A percentile compares a stretch with the other conserved stretches of the same genome.
Evolutionary conservation across 2,888 invertebrate species (phyloP).

Genomic region (Artemia sinica): DNA sequence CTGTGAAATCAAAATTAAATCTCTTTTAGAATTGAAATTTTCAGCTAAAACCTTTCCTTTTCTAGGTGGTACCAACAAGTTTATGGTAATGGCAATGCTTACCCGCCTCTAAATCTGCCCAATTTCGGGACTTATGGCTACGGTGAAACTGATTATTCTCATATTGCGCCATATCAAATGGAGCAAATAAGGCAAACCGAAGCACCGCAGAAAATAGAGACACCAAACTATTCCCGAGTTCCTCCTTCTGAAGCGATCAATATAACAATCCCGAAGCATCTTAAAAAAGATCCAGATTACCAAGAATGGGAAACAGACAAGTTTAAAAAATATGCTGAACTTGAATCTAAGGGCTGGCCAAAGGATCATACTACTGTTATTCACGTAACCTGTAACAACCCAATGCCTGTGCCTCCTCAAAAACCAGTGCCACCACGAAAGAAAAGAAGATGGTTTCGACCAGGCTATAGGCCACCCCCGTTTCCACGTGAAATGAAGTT

Average conservation of each 20-base stretch:
- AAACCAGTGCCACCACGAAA: background rate
- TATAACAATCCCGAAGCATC: conserved; percentile 24
- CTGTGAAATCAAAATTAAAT: too few species aligned
- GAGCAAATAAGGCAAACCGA: background rate
- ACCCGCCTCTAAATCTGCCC: background rate
- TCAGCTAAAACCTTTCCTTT: background rate
- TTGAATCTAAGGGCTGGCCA: conserved; percentile 24
- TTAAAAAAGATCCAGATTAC: conserved; percentile 26
- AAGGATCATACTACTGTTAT: conserved; percentile 5
- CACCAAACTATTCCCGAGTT: conserved; percentile 24
- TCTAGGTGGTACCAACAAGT: conserved; percentile 10
- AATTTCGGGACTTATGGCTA: conserved; percentile 3
- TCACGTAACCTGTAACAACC: background rate
- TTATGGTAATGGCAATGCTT: background rate
- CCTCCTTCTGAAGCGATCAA: conserved; percentile 25
- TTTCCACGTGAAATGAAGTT: background rate
- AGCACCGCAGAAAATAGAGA: background rate
- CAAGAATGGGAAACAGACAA: conserved; percentile 26
- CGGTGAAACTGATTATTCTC: background rate
- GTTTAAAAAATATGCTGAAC: conserved; percentile 26
- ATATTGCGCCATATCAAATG: background rate
- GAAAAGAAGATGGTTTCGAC: conserved; percentile 2
- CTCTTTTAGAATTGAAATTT: too few species aligned
- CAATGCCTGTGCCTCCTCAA: conserved; percentile 7
- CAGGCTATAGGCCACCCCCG: background rate